Conservation (phyloP, 2,888 invertebrate genomes). For the Oscheius sp. region DNA sequence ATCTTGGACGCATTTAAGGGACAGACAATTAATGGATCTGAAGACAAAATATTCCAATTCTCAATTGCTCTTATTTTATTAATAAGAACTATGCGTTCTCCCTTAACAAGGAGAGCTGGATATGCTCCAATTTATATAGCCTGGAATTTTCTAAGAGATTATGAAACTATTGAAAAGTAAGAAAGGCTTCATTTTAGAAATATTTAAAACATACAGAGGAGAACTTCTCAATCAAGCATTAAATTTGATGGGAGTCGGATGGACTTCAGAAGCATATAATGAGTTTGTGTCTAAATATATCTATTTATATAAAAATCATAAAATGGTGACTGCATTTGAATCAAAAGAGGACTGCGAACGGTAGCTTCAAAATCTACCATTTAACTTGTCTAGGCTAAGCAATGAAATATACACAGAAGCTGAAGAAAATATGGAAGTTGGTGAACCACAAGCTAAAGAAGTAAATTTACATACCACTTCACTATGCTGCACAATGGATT, state of each 20-base stretch:
- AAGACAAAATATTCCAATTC: background rate
- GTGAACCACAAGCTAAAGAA: background rate
- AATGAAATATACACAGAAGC: background rate
- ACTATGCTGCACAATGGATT: background rate
- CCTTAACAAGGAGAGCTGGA: constrained; percentile 41
- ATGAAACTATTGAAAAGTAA: constrained; percentile 3
- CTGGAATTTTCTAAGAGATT: constrained; percentile 17
- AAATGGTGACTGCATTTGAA: constrained; percentile 39
- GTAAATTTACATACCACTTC: background rate
- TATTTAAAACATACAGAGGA: background rate
- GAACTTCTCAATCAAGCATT: background rate
- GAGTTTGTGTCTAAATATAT: constrained; percentile 41
- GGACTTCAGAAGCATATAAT: constrained; percentile 45
- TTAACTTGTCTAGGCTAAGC: background rate
- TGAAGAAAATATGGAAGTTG: constrained; percentile 15
- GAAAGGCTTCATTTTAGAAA: background rate
- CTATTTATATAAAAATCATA: constrained; percentile 35
- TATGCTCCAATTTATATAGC: constrained; percentile 47
- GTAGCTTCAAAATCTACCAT: background rate
- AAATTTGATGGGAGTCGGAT: constrained; percentile 35
- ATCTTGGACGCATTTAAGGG: constrained; percentile 19
- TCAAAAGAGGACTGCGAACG: constrained; percentile 29
- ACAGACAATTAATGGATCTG: background rate
- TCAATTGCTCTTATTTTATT: constrained; percentile 35
- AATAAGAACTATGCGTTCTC: constrained; percentile 35